These are phyloP conservation scores for Syndactyla subalaris DNA, from an alignment of 2,797 vertebrate species.

Conservation along the genomic window DNA sequence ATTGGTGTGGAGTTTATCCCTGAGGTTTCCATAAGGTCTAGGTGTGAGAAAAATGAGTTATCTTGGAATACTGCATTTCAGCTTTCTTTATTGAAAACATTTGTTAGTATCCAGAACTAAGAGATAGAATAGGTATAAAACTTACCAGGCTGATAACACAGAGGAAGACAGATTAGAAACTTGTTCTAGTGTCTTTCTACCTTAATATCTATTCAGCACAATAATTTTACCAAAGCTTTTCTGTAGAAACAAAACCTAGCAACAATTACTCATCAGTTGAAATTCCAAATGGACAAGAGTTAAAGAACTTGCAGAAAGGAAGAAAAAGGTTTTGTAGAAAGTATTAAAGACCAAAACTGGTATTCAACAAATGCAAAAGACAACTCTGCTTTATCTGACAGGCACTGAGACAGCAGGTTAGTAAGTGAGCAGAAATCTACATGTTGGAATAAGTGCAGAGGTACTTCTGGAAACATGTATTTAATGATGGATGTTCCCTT, in stretches of 20 bases:
- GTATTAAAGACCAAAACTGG: neutral
- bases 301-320: neutral
- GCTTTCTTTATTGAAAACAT: neutral
- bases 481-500: neutral
- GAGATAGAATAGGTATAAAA: neutral
- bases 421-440: neutral
- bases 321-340: neutral
- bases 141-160: neutral
- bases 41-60: neutral
- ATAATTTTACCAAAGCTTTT: neutral
- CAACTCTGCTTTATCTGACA: neutral
- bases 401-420: neutral
- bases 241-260: neutral
- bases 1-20: rapidly evolving
- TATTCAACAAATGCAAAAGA: neutral
- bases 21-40: neutral
- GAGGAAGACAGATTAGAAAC: neutral
- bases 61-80: neutral
- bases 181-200: neutral
- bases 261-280: neutral
- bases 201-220: neutral
- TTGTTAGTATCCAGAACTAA: neutral
- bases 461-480: neutral
- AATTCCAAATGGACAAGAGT: neutral
- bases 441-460: neutral